Conservation (phyloP, 2,797 vertebrate species). For the Pseudomugil gertrudae region DNA sequence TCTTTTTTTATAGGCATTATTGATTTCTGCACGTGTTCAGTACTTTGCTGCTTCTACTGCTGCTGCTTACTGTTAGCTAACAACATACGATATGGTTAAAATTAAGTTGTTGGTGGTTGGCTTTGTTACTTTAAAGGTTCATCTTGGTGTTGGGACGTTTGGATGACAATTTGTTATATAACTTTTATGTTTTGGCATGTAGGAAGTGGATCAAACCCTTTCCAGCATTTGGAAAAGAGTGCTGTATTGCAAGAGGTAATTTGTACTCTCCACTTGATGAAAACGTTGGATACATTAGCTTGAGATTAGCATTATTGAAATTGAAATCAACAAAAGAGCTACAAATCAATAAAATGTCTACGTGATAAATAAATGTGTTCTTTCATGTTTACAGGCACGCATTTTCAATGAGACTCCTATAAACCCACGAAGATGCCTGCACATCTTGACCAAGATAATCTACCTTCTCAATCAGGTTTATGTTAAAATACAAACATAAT, state of each 20-base stretch:
- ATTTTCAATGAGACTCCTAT: slow-evolving; percentile 98
- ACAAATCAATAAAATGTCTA: neutral
- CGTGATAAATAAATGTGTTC: neutral
- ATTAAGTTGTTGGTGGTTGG: neutral
- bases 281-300: neutral
- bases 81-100: neutral
- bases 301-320: neutral
- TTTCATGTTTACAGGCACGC: slow-evolving; percentile 83
- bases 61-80: neutral
- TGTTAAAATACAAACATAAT: neutral
- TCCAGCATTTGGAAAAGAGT: slow-evolving; percentile 98
- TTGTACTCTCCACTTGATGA: neutral
- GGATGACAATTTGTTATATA: slow-evolving; percentile 1
- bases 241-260: slow-evolving; percentile 95
- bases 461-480: slow-evolving; percentile 96
- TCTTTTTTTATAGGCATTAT: neutral
- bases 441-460: slow-evolving; percentile 98
- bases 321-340: no score
- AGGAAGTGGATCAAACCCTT: slow-evolving; percentile 97
- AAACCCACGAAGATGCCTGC: slow-evolving; percentile 95
- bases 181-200: slow-evolving; percentile 21
- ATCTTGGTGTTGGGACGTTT: neutral
- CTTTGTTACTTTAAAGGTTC: neutral
- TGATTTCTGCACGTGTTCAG: neutral
- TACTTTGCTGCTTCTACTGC: neutral